Evolutionary conservation across 2,797 vertebrate genomes (phyloP).

Genomic region (Gouania willdenowi): DNA sequence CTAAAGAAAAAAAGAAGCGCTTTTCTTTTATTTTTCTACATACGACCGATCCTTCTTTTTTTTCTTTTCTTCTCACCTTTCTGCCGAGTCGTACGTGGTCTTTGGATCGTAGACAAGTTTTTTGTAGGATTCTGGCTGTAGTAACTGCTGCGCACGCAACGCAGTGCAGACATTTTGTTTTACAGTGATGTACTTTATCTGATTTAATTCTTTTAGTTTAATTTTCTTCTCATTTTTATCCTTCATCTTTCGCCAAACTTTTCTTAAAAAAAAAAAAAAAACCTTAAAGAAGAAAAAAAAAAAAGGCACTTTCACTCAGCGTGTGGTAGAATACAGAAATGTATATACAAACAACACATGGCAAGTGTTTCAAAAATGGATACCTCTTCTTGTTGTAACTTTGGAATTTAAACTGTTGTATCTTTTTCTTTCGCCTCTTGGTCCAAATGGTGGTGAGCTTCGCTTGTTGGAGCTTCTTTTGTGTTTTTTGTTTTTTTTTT

Average conservation of each 20-base stretch:
- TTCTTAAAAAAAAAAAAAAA: conserved; percentile 67
- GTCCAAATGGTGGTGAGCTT: conserved; percentile 34
- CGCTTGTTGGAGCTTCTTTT: conserved; percentile 22
- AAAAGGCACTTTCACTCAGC: conserved; percentile 72
- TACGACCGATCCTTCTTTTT: conserved; percentile 30
- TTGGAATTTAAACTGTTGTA: conserved; percentile 63
- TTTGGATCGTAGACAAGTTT: conserved; percentile 55
- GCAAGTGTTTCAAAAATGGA: conserved; percentile 69
- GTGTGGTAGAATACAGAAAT: conserved; percentile 64
- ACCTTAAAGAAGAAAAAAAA: too few species aligned
- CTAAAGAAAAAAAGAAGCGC: conserved; percentile 33
- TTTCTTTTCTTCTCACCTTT: conserved; percentile 31
- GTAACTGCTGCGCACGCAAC: conserved; percentile 48
- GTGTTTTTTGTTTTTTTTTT: not conserved
- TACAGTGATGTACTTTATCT: conserved; percentile 59
- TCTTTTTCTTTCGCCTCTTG: conserved; percentile 32
- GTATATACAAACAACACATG: conserved; percentile 57
- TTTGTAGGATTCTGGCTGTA: conserved; percentile 51
- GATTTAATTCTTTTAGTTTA: conserved; percentile 11
- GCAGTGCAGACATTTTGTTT: conserved; percentile 39
- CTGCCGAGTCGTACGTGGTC: conserved; percentile 32
- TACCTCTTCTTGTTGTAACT: conserved; percentile 69
- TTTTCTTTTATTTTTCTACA: conserved; percentile 48
- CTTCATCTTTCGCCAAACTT: conserved; percentile 54
- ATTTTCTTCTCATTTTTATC: not conserved